Conservation (phyloP, 2,888 invertebrate genomes). For the Cephus spinipes region DNA sequence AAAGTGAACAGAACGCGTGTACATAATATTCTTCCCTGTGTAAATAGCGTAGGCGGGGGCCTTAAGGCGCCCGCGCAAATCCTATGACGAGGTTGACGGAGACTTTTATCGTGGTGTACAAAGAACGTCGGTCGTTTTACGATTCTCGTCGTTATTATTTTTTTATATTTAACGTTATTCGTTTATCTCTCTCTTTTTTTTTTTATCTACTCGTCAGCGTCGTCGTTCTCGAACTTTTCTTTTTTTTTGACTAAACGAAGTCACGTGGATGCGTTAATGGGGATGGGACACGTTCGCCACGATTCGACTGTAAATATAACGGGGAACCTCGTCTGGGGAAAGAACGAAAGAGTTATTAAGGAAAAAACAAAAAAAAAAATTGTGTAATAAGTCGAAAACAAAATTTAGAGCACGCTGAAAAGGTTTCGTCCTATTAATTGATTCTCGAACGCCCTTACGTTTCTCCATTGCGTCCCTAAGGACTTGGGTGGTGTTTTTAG, state of each 20-base stretch:
- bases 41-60: slow-evolving; percentile 42
- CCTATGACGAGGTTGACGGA: slow-evolving; percentile 4
- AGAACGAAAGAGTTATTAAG: too few species aligned
- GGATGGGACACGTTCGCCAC: too few species aligned
- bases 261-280: too few species aligned
- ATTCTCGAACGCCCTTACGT: too few species aligned
- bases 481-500: too few species aligned
- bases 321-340: too few species aligned
- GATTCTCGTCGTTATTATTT: slow-evolving; percentile 8
- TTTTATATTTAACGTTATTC: slow-evolving; percentile 12
- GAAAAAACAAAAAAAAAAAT: too few species aligned
- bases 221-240: not conserved
- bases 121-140: slow-evolving; percentile 13
- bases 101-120: slow-evolving; percentile 7
- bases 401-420: slow-evolving; percentile 12
- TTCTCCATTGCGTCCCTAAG: too few species aligned
- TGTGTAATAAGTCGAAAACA: too few species aligned
- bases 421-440: slow-evolving; percentile 19
- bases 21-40: slow-evolving; percentile 40
- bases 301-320: too few species aligned
- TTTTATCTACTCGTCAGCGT: not conserved
- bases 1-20: slow-evolving; percentile 29
- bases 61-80: slow-evolving; percentile 18
- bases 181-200: not conserved
- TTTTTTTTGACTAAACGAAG: too few species aligned